These are phyloP conservation scores for Tenthredo mesomela DNA, from an alignment of 2,888 invertebrate species.

Conservation along the genomic window DNA sequence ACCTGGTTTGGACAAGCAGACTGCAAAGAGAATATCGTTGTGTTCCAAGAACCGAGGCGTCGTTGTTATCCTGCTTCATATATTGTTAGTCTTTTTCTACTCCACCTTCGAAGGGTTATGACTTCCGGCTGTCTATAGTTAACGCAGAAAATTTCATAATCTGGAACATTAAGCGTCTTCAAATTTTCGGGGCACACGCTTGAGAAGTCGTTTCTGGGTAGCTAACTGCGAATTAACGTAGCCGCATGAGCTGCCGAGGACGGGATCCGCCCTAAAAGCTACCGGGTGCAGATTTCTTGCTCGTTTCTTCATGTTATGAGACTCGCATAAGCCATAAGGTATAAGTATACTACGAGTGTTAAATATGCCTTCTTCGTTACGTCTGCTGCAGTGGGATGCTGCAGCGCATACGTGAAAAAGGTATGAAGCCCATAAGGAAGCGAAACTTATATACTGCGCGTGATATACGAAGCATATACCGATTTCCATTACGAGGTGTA, in stretches of 20 bases:
- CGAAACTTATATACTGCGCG: background rate
- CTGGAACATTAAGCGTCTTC: conserved; percentile 4
- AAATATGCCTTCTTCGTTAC: conserved; percentile 9
- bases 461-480: too few species aligned
- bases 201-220: background rate
- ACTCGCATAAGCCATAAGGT: background rate
- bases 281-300: conserved; percentile 11
- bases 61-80: background rate
- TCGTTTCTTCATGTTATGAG: background rate
- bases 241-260: conserved; percentile 20
- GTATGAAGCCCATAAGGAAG: conserved; percentile 13
- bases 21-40: conserved; percentile 1
- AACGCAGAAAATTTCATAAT: background rate
- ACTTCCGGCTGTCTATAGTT: conserved; percentile 13
- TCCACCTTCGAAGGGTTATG: background rate
- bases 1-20: conserved; percentile 20
- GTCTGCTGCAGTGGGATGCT: background rate
- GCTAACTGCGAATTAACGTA: conserved; percentile 46
- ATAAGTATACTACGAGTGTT: conserved; percentile 8
- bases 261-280: conserved; percentile 37
- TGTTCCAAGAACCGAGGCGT: conserved; percentile 19
- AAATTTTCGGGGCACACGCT: background rate
- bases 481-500: background rate
- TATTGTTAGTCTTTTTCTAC: background rate
- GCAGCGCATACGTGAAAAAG: background rate